Evolutionary conservation across 2,888 invertebrate species (phyloP), one percentile per base, ranked within the genome.

Genomic region (Oscheius onirici): DNA sequence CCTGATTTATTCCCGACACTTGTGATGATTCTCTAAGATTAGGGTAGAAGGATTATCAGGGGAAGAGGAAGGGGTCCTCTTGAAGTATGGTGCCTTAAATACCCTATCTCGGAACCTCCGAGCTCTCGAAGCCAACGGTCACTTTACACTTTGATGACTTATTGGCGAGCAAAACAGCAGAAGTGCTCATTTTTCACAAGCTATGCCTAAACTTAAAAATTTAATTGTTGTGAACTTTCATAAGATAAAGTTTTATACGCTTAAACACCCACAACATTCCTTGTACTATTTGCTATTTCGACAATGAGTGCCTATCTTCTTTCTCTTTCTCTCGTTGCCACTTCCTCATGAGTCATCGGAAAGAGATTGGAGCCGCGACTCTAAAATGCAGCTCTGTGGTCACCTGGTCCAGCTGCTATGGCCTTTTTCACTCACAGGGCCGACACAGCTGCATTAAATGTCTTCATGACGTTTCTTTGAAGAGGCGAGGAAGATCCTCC

Each of bases 71-170:
- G 8, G 34, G 3, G 34, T 6, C 5, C 34, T 8, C 34, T 34
- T 34, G 34, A 34, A 34, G 34, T 34, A 8, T 34, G 34, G 34
- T 34, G 34, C 34, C 34, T 34, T 34, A 34, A 34, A 34, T 6
- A 34, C 34, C 34, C 8, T 34, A 6, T 34, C 34, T 8, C n/a
- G 3, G 3, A 6, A 55, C 55, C 55, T 55, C 55, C 34, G 22
- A 58, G 41, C 58, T 34, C 34, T 34, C 34, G 34, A 34, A 34
- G 34, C 34, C 34, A 58, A 17, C 41, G 58, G 58, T 58, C 58
- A 58, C 58, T 58, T 58, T 58, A 58, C 58, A 58, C n/a, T 22
- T 34, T n/a, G 13, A 40, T n/a, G 58, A 46, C 46, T 46, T 46
- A 20, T 11, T 5, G 46, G 5, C n/a, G n/a, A 46, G 15, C 46